Evolutionary conservation across 1,140 invertebrate genomes (phyloP), one percentile per base, ranked within the genome.

Genomic region (Drosophila ananassae): DNA sequence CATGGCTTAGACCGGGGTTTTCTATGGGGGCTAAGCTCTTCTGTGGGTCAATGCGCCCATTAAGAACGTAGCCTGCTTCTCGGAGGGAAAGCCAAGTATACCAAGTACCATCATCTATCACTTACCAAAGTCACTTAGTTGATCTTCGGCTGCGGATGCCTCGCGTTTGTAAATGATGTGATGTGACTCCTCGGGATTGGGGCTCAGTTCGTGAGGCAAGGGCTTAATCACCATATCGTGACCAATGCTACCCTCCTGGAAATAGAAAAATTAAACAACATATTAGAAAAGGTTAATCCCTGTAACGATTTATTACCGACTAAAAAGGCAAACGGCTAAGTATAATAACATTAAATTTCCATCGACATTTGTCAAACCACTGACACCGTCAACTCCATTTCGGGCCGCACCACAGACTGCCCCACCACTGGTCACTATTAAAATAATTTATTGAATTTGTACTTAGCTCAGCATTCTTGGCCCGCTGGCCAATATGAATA

Each of bases 221-320:
- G 97, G 97, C 84, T 96, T 95, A 82, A 98, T 97, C 57, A 98
- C 95, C 79, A 98, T 92, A 83, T 97, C 96, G 87, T 96, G 94
- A 59, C 97, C 97, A 72, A 98, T 97, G 63, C 97, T 97, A 72
- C 97, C 97, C 93, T 98, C 96, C 97, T 98, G 92, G 60, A 92
- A 92, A 77, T 22, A 22, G 44, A 47, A 47, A 24, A 22, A 10
- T 21, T 10, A 10, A 34, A 34, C 10, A n/a, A 10, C 21, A 22
- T 5, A 47, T 10, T 22, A 47, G 21, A 10, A 37, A 46, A 32
- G n/a, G 30, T 47, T 32, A 30, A 44, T 30, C 2, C 0, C 9
- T 37, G 34, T 37, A 37, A 37, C 9, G 44, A 47, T 22, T 47
- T 47, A 24, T 22, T 3, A 8, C 21, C 6, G 9, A 4, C 8